phyloP scores from a whole-genome alignment of 2,113 vertebrate genomes.

The Piaya cayana region DNA sequence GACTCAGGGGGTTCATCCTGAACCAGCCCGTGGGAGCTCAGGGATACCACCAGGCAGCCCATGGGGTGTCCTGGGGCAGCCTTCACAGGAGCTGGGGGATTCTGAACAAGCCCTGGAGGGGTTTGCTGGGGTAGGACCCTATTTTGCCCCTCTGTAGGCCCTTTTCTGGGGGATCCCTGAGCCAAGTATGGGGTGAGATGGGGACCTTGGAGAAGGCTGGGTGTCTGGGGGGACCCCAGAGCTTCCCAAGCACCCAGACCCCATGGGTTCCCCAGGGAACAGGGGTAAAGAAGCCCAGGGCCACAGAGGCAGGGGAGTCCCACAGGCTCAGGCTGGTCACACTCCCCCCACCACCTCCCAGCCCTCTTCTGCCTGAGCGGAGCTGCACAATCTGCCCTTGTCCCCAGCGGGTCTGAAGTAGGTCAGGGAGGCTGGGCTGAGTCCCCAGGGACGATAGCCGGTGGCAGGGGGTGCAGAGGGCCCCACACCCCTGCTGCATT shows the following conservation, averaged over 20 bases:
- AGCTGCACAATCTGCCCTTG: conserved; percentile 42
- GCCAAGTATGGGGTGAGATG: neutral
- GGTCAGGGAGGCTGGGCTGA: conserved; percentile 50
- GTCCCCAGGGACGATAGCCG: neutral
- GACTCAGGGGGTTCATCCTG: no score
- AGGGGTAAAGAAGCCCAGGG: neutral
- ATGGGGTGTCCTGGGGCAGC: neutral
- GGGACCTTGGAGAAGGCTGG: neutral
- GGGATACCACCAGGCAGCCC: neutral
- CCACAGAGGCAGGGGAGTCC: accelerated
- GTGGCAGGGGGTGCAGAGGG: neutral
- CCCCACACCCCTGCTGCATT: neutral
- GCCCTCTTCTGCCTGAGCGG: conserved; percentile 42
- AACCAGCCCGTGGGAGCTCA: no score
- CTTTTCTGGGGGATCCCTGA: neutral
- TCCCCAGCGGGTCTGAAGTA: neutral
- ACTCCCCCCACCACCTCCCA: neutral
- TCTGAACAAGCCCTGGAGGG: neutral
- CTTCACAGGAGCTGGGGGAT: neutral
- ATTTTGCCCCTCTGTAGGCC: neutral
- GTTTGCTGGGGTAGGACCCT: no score
- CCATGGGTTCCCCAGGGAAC: accelerated
- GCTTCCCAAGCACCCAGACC: neutral
- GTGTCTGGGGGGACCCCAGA: neutral
- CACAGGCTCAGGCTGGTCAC: neutral